These are phyloP conservation scores for Portunus trituberculatus DNA, from an alignment of 1,140 invertebrate genomes.

Conservation along the genomic window DNA sequence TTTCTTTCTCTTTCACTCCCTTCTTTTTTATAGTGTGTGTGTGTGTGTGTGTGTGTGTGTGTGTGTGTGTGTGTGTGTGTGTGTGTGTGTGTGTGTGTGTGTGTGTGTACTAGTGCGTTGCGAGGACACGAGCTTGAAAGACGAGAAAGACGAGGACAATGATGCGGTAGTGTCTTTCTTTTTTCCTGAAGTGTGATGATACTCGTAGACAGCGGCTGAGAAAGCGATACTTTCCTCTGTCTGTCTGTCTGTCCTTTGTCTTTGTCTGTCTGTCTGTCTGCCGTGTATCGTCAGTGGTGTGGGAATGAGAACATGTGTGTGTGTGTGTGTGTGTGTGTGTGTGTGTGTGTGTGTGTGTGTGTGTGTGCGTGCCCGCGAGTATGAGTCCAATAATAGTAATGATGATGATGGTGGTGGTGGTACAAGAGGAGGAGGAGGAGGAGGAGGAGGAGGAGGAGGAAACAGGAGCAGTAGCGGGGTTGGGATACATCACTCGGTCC, in stretches of 20 bases:
- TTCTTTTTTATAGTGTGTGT: not conserved
- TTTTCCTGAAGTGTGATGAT: too few species aligned
- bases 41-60: too few species aligned
- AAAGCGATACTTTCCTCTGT: not conserved
- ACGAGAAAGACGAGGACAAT: too few species aligned
- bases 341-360: constrained; percentile 27
- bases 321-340: constrained; percentile 49
- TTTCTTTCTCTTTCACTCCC: not conserved
- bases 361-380: not conserved
- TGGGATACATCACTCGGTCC: too few species aligned
- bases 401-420: not conserved
- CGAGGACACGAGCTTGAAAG: too few species aligned
- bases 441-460: too few species aligned
- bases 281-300: not conserved
- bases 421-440: too few species aligned
- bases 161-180: too few species aligned
- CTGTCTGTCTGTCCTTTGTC: too few species aligned
- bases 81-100: constrained; percentile 32
- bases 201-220: too few species aligned
- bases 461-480: too few species aligned
- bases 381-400: not conserved
- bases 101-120: not conserved
- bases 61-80: constrained; percentile 25
- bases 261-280: too few species aligned
- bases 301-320: not conserved